Conservation (phyloP, 2,888 invertebrate genomes). For the Drosophila villosipedis region DNA sequence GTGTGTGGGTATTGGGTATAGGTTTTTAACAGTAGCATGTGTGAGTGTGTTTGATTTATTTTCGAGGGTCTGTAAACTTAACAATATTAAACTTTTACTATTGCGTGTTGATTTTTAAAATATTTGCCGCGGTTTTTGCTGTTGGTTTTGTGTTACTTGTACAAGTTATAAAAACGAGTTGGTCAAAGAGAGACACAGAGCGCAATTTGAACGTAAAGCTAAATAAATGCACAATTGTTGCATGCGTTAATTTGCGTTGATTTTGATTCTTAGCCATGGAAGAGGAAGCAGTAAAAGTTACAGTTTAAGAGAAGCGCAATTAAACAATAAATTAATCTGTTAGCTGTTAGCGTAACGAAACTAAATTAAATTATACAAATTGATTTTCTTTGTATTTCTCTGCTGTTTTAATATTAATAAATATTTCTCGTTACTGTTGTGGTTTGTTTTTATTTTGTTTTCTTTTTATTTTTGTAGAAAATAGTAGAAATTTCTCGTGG, state of each 20-base stretch:
- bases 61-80: slow-evolving; percentile 60
- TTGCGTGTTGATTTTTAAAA: slow-evolving; percentile 44
- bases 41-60: slow-evolving; percentile 17
- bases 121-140: slow-evolving; percentile 10
- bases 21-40: slow-evolving; percentile 24
- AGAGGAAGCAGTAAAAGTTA: slow-evolving; percentile 54
- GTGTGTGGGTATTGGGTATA: slow-evolving; percentile 1
- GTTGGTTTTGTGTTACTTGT: slow-evolving; percentile 44
- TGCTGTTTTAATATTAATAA: slow-evolving; percentile 26
- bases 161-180: slow-evolving; percentile 47
- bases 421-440: slow-evolving; percentile 25
- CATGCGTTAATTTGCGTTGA: slow-evolving; percentile 40
- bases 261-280: slow-evolving; percentile 71
- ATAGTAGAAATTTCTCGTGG: slow-evolving; percentile 56
- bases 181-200: slow-evolving; percentile 34
- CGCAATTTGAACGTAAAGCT: slow-evolving; percentile 65
- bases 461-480: slow-evolving; percentile 44
- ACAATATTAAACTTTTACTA: slow-evolving; percentile 71
- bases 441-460: slow-evolving; percentile 1
- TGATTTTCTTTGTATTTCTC: slow-evolving; percentile 18
- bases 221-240: slow-evolving; percentile 71
- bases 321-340: slow-evolving; percentile 22
- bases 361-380: slow-evolving; percentile 43
- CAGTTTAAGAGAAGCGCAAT: slow-evolving; percentile 46
- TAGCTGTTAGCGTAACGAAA: slow-evolving; percentile 39